Evolutionary conservation across 2,888 invertebrate species (phyloP).

Genomic region (Diadromus collaris): DNA sequence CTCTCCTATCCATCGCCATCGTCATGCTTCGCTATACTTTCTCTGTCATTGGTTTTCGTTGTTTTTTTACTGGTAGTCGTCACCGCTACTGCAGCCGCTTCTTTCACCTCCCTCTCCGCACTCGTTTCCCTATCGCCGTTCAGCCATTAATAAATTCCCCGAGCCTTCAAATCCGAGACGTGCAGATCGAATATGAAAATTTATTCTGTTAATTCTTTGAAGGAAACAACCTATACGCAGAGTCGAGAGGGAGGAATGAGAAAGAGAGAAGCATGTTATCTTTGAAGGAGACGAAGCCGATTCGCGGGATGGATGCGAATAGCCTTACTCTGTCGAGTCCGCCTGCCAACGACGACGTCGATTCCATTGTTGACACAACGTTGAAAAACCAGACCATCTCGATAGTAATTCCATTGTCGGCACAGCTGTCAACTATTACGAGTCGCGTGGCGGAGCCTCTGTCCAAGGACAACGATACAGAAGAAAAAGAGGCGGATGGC

Average conservation of each 20-base stretch:
- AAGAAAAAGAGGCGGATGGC: constrained; percentile 55
- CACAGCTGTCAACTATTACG: constrained; percentile 72
- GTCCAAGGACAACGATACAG: constrained; percentile 64
- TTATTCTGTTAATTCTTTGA: not conserved
- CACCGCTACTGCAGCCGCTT: not conserved
- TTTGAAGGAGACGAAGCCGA: constrained; percentile 45
- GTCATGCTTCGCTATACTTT: not conserved
- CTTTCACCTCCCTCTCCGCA: not conserved
- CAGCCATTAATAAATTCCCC: too few relatives aligned
- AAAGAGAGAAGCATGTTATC: not conserved
- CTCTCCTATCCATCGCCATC: not conserved
- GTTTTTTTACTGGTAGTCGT: not conserved
- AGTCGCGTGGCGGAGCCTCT: constrained; percentile 63
- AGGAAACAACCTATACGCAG: not conserved
- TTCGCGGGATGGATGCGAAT: constrained; percentile 68
- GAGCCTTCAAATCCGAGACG: too few relatives aligned
- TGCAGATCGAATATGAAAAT: not conserved
- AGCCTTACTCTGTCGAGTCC: constrained; percentile 71
- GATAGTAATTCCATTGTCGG: constrained; percentile 77
- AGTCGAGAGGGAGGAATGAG: not conserved
- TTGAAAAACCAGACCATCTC: constrained; percentile 70
- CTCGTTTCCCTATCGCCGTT: not conserved
- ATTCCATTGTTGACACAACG: constrained; percentile 74
- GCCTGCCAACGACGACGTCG: constrained; percentile 75
- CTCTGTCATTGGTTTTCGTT: constrained; percentile 4